These are phyloP conservation scores for Periplaneta americana DNA, from an alignment of 1,140 invertebrate genomes.

Conservation along the genomic window DNA sequence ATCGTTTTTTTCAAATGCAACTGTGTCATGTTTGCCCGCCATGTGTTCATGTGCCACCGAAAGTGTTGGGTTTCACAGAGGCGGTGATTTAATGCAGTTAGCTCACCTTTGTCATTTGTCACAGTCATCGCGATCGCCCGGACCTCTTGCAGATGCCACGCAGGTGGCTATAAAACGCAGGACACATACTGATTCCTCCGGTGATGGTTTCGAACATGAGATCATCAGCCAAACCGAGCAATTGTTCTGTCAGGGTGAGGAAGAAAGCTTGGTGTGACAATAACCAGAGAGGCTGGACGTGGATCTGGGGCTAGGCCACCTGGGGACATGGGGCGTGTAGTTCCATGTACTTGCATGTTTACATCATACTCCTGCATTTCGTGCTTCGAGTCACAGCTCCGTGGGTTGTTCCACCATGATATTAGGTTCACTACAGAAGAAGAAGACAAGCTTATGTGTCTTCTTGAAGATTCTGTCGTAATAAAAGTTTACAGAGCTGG, in stretches of 20 bases:
- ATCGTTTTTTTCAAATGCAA: too few relatives aligned
- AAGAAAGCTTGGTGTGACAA: neutral
- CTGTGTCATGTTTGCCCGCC: too few relatives aligned
- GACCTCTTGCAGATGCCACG: too few relatives aligned
- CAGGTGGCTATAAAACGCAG: too few relatives aligned
- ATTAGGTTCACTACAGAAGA: too few relatives aligned
- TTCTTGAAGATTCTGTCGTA: too few relatives aligned
- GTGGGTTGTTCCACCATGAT: too few relatives aligned
- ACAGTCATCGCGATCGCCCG: neutral
- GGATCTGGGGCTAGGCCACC: neutral
- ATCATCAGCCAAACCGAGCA: neutral
- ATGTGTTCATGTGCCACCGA: too few relatives aligned
- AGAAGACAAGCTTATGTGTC: too few relatives aligned
- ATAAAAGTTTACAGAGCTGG: too few relatives aligned
- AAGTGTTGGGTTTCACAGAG: neutral
- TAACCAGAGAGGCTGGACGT: neutral
- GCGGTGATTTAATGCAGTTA: neutral
- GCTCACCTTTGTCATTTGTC: neutral
- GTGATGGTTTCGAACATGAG: too few relatives aligned
- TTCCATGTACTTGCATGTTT: neutral
- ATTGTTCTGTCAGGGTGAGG: neutral
- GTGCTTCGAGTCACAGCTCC: neutral
- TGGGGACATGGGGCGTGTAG: neutral
- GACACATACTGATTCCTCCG: neutral
- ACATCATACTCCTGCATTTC: neutral